Base-by-base conservation (phyloP, 2,797 vertebrate species). In the Limosa lapponica region DNA sequence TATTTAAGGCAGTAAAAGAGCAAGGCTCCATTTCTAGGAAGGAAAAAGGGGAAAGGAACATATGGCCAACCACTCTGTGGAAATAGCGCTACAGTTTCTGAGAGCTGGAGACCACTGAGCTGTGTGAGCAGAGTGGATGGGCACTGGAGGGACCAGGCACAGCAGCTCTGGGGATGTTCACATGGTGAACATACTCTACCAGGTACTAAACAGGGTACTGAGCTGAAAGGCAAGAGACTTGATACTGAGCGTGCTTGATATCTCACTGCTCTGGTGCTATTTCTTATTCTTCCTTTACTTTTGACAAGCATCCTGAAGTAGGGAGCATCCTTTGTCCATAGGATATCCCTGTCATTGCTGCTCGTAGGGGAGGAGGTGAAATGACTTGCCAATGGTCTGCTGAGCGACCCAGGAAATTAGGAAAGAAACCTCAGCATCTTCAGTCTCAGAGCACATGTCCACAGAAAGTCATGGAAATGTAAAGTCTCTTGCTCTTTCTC, bases 291-390 rank as follows among this genome's bases (percentile, higher is more conserved):
- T 65, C 32, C 19, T 82, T 55, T 49, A 24, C 43, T 27, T 65
- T 55, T 54, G 54, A 16, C 4, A 14, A 44, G 8, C 28, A 37
- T 32, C 22, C 23, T 48, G 69, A 66, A 25, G 4, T 27, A 78
- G 30, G 30, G 48, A 70, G 20, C 0, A 0, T 44, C 4, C 24
- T 62, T 59, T 73, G 20, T 52, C 37, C 5, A 3, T 5, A 19
- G 34, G 36, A 78, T 59, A 14, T 16, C 34, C 20, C 15, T 2
- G 0, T 44, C 9, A n/a, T 39, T 81, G 1, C 9, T 61, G 6
- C 14, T 25, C 28, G 4, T 37, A 27, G 15, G 5, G 8, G 28
- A 59, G 30, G 24, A 79, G 39, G 5, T 3, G 16, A 84, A 57
- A 69, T 11, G 34, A 28, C 32, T 64, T 81, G 36, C 36, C 15